Percentiles rank a stretch among this genome's conserved stretches.
Conservation (phyloP, 1,140 invertebrate species). For the Diprion similis region DNA sequence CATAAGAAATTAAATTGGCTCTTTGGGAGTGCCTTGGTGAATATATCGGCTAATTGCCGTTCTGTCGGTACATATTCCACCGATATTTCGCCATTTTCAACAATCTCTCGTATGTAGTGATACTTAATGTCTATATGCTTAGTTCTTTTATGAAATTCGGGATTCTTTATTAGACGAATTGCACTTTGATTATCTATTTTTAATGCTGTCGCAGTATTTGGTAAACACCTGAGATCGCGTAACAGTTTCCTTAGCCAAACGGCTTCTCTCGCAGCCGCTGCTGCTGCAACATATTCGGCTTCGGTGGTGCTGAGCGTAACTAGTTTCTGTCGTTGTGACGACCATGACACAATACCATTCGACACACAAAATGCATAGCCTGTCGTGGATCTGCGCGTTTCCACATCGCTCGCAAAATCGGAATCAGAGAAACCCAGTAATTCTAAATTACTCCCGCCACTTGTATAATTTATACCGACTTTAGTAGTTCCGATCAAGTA, state of each 20-base stretch:
- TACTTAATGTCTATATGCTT: slow-evolving; percentile 38
- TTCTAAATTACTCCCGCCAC: not conserved
- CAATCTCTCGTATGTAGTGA: slow-evolving; percentile 36
- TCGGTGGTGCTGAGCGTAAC: slow-evolving; percentile 22
- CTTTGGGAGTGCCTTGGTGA: too few relatives aligned
- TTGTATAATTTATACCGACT: slow-evolving; percentile 4
- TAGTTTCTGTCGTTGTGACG: slow-evolving; percentile 16
- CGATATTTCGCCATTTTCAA: too few relatives aligned
- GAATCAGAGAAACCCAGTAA: slow-evolving; percentile 22
- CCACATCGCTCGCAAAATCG: slow-evolving; percentile 22
- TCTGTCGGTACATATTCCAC: too few relatives aligned
- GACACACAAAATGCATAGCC: slow-evolving; percentile 23
- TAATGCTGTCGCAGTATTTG: not conserved
- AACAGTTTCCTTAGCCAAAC: slow-evolving; percentile 17
- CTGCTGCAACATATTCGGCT: slow-evolving; percentile 21
- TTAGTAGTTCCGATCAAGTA: slow-evolving; percentile 23
- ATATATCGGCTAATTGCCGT: too few relatives aligned
- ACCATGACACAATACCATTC: slow-evolving; percentile 14
- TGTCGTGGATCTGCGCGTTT: slow-evolving; percentile 24
- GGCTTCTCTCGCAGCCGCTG: slow-evolving; percentile 22
- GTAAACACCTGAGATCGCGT: not conserved
- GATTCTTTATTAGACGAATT: slow-evolving; percentile 29
- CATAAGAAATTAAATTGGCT: too few relatives aligned
- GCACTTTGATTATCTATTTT: slow-evolving; percentile 34
- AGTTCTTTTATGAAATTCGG: slow-evolving; percentile 30